Base-by-base conservation (phyloP, 2,888 invertebrate genomes). In the Heliconius hortense region DNA sequence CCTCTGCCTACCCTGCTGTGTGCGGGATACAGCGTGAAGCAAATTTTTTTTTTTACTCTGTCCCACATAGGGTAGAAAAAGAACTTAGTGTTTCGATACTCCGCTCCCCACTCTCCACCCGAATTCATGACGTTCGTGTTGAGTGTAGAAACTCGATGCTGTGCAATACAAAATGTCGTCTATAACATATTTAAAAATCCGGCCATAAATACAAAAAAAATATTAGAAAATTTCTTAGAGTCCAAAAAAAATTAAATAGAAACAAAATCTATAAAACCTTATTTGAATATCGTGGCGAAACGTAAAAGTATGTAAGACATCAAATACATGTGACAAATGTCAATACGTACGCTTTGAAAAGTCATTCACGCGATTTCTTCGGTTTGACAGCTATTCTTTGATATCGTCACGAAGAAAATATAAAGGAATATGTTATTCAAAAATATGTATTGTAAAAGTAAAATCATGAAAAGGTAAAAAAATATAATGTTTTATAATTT, bases 281-380 rank as follows among this genome's bases (percentile, higher is more conserved):
- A n/a, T 56, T 31, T 69, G 1, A 13, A 71, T 15, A 26, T 60
- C 18, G 39, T 39, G 10, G 21, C 60, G 18, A 60, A 71, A 69
- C 11, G 35, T 66, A 15, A 56, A 24, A 60, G 15, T 35, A 39
- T 60, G 43, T 24, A 15, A n/a, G 18, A 71, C 43, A 26, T 71
- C 60, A 60, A 71, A 71, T 10, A 71, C 71, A 24, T 43, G 4
- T 43, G 60, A 71, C 59, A 62, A 71, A 71, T 43, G 71, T 71
- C 71, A 60, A 71, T 62, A 70, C 24, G 70, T n/a, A 18, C 28
- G 24, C 26, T 56, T 59, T 48, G n/a, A 11, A 13, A 60, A 76
- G 35, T 39, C 60, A 70, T 24, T 60, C 60, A 62, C 26, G 43
- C 26, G 35, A 26, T 21, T 71, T 43, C 31, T 26, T 28, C 43